phyloP scores from a whole-genome alignment of 2,888 invertebrate genomes.

The Atrina japonica region DNA sequence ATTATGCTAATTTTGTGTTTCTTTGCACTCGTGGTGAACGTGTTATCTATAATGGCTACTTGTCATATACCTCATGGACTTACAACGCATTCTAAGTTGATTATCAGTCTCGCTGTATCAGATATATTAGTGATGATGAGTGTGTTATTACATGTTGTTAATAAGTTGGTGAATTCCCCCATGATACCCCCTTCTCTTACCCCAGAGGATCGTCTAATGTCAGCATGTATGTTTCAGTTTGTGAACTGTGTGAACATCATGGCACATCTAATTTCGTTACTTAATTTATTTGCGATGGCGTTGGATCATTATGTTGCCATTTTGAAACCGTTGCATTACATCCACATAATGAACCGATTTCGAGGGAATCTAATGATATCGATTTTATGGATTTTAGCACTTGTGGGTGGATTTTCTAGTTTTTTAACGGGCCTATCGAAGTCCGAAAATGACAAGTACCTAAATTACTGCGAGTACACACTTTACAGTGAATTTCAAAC shows the following conservation, averaged over 20 bases:
- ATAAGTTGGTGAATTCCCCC: conserved; percentile 60
- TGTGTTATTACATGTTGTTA: conserved; percentile 62
- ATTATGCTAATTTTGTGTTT: conserved; percentile 59
- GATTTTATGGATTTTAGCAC: conserved; percentile 60
- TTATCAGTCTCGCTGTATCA: conserved; percentile 67
- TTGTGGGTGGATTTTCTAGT: conserved; percentile 62
- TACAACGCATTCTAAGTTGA: conserved; percentile 70
- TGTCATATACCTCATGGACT: conserved; percentile 61
- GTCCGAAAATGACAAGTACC: conserved; percentile 28
- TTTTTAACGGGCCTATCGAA: conserved; percentile 48
- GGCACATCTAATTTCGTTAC: conserved; percentile 65
- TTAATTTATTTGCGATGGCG: conserved; percentile 69
- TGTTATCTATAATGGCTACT: conserved; percentile 72
- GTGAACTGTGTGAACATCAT: conserved; percentile 66
- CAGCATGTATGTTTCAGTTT: conserved; percentile 62
- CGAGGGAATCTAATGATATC: conserved; percentile 57
- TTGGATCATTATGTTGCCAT: conserved; percentile 71
- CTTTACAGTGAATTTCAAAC: conserved; percentile 65
- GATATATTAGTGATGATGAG: conserved; percentile 70
- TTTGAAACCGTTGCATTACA: conserved; percentile 63
- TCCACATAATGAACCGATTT: conserved; percentile 51
- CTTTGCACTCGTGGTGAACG: conserved; percentile 66
- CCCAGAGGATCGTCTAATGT: conserved; percentile 50
- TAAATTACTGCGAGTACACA: conserved; percentile 73
- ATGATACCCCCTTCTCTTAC: conserved; percentile 26